phyloP scores from a whole-genome alignment of 1,140 invertebrate species.

The Alviniconcha marisindica region DNA sequence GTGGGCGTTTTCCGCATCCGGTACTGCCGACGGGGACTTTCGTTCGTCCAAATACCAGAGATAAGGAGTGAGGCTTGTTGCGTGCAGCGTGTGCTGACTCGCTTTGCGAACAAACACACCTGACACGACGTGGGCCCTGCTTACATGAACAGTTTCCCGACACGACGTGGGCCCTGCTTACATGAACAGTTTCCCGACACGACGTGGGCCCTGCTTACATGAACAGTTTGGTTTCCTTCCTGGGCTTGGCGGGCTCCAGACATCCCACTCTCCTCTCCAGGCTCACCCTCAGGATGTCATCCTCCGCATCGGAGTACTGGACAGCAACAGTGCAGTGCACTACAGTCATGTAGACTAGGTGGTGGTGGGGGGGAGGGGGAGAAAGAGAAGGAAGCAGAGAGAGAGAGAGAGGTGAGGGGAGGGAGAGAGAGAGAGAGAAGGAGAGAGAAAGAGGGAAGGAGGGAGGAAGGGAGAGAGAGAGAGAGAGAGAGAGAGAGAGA shows the following conservation, averaged over 20 bases:
- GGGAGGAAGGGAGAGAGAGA: constrained; percentile 5
- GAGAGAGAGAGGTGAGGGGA: neutral
- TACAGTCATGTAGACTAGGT: too few species aligned
- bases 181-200: too few species aligned
- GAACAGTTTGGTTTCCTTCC: constrained; percentile 51
- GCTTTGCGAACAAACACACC: too few species aligned
- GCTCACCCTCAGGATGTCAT: constrained; percentile 56
- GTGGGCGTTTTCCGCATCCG: too few species aligned
- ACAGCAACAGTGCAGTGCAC: neutral
- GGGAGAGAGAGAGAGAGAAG: neutral
- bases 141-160: too few species aligned
- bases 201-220: too few species aligned
- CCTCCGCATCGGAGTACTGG: constrained; percentile 61
- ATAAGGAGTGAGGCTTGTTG: too few species aligned
- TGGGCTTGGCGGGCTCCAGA: constrained; percentile 49
- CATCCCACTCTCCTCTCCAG: constrained; percentile 56
- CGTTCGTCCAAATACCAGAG: too few species aligned
- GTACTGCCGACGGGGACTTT: too few species aligned
- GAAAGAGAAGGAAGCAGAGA: neutral
- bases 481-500: neutral
- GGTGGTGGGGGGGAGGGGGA: neutral
- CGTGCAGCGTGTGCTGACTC: too few species aligned
- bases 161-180: too few species aligned
- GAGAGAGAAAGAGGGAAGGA: neutral
- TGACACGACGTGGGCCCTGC: too few species aligned